phyloP scores from a whole-genome alignment of 2,797 vertebrate genomes.

The Xenentodon cancila region DNA sequence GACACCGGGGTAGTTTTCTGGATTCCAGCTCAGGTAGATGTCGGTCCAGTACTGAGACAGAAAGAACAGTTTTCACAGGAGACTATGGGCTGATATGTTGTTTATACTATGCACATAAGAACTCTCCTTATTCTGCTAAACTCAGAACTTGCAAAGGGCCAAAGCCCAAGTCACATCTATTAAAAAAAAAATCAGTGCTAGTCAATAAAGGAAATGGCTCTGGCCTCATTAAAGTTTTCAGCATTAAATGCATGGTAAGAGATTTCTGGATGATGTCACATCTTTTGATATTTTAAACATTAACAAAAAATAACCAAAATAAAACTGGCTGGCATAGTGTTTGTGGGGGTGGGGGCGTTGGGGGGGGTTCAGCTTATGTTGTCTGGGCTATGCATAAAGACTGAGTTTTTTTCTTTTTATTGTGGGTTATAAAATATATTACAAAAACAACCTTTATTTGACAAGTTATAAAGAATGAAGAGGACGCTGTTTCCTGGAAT shows the following conservation, averaged over 20 bases:
- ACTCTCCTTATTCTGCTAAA: slow-evolving; percentile 2
- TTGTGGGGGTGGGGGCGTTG: no score
- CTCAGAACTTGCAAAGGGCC: background rate
- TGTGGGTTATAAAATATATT: no score
- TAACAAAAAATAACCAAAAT: no score
- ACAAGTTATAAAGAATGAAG: no score
- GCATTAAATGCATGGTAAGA: background rate
- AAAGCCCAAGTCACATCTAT: no score
- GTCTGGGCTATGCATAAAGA: background rate
- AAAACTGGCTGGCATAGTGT: no score
- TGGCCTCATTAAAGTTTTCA: background rate
- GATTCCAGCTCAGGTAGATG: slow-evolving; percentile 90
- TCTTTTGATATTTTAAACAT: no score
- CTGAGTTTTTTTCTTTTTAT: background rate
- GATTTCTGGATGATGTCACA: no score
- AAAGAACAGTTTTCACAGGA: slow-evolving; percentile 1
- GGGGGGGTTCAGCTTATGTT: no score
- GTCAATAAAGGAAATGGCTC: background rate
- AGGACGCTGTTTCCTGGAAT: no score
- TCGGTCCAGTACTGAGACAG: slow-evolving; percentile 87
- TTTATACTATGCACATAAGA: background rate
- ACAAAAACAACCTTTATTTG: no score
- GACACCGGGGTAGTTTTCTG: slow-evolving; percentile 87
- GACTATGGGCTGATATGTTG: slow-evolving; percentile 33
- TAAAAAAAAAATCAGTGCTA: background rate